phyloP scores from a whole-genome alignment of 1,140 invertebrate species.

The Stegodyphus mimosarum region DNA sequence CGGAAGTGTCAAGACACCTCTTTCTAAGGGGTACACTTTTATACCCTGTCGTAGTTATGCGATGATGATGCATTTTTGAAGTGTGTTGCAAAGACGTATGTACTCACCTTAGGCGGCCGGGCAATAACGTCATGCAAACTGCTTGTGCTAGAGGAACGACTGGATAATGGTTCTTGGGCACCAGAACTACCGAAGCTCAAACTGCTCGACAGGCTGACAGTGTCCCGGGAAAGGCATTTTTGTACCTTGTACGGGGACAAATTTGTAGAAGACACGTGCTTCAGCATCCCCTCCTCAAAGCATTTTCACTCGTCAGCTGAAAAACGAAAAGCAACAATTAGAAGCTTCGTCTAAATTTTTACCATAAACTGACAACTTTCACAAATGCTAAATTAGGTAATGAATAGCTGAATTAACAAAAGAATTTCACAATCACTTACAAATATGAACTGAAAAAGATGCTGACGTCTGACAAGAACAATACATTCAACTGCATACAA shows the following conservation, averaged over 20 bases:
- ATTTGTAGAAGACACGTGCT: slow-evolving; percentile 76
- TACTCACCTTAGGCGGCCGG: slow-evolving; percentile 2
- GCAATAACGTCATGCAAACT: slow-evolving; percentile 71
- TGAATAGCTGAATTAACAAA: not conserved
- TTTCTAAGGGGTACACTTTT: too few species aligned
- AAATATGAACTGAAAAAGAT: not conserved
- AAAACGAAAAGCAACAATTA: not conserved
- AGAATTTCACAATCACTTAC: not conserved
- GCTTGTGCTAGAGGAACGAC: slow-evolving; percentile 75
- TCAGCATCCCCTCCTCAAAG: slow-evolving; percentile 75
- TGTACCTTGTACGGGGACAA: slow-evolving; percentile 70
- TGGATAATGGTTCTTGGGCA: slow-evolving; percentile 74
- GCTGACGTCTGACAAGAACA: too few species aligned
- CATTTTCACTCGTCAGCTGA: slow-evolving; percentile 29
- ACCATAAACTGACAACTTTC: not conserved
- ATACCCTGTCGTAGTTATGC: too few species aligned
- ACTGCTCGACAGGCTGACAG: slow-evolving; percentile 60
- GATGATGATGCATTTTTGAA: too few species aligned
- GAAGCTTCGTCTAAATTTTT: not conserved
- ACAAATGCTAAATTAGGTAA: not conserved
- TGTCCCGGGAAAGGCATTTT: slow-evolving; percentile 75
- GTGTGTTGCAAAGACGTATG: too few species aligned
- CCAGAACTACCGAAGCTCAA: slow-evolving; percentile 64
- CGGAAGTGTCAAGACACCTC: too few species aligned
- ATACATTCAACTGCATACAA: too few species aligned